Conservation (phyloP, 2,888 invertebrate genomes). For the Cantharis flavilabris region DNA sequence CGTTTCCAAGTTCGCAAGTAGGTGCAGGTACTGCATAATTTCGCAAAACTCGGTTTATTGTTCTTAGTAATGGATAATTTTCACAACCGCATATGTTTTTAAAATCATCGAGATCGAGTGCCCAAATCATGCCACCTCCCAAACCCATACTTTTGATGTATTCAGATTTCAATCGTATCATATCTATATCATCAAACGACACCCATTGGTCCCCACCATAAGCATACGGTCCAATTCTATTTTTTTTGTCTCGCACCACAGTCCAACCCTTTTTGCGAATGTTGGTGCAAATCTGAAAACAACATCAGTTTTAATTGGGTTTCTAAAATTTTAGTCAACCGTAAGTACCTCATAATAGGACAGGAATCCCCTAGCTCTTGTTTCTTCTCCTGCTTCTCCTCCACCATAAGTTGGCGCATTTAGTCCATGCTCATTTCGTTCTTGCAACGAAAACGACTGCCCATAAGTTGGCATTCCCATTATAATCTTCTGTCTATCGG, state of each 20-base stretch:
- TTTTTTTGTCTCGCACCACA: constrained; percentile 73
- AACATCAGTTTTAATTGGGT: neutral
- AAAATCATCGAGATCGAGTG: constrained; percentile 86
- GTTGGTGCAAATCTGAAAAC: constrained; percentile 75
- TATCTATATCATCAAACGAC: constrained; percentile 86
- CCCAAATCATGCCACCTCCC: constrained; percentile 90
- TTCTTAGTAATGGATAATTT: constrained; percentile 76
- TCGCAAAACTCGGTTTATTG: constrained; percentile 79
- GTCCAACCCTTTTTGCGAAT: constrained; percentile 77
- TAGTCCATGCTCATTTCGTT: constrained; percentile 66
- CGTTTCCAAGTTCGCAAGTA: constrained; percentile 60
- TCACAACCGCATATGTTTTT: constrained; percentile 81
- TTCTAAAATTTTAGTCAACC: neutral
- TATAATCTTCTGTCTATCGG: constrained; percentile 75
- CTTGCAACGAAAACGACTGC: constrained; percentile 82
- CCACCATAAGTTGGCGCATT: constrained; percentile 83
- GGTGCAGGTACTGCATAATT: constrained; percentile 70
- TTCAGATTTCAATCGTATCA: constrained; percentile 82
- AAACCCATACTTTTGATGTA: constrained; percentile 79
- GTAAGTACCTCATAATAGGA: constrained; percentile 80
- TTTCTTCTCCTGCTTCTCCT: constrained; percentile 87
- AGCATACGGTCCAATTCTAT: constrained; percentile 88
- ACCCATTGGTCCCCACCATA: constrained; percentile 88
- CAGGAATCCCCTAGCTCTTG: constrained; percentile 84
- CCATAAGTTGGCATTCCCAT: constrained; percentile 91